A percentile compares a stretch with the other conserved stretches of the same genome.
Evolutionary conservation across 2,797 vertebrate genomes (phyloP).

Genomic region (Sebastes wilsoni): DNA sequence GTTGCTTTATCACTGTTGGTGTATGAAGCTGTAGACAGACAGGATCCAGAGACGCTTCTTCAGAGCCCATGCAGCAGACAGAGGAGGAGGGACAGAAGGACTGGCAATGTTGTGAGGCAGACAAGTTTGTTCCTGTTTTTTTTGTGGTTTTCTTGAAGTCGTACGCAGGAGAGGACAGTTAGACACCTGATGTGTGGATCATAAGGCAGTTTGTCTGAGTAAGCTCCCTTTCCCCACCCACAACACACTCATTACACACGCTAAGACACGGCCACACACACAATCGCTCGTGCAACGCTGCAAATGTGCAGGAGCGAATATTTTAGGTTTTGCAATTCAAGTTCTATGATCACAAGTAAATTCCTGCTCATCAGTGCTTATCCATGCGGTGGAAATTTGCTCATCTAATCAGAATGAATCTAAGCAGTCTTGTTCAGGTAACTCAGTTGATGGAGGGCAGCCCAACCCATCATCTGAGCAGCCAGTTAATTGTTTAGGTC

Average conservation of each 20-base stretch:
- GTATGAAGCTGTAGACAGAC: slow-evolving; percentile 65
- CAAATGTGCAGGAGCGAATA: slow-evolving; percentile 14
- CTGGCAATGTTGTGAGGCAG: slow-evolving; percentile 40
- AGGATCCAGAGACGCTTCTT: slow-evolving; percentile 42
- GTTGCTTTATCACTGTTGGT: slow-evolving; percentile 54
- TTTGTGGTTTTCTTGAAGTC: slow-evolving; percentile 66
- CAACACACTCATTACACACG: slow-evolving; percentile 72
- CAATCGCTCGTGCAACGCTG: slow-evolving; percentile 19
- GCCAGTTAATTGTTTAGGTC: neutral
- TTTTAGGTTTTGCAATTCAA: slow-evolving; percentile 33
- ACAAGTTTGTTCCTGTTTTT: slow-evolving; percentile 67
- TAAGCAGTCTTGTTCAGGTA: neutral
- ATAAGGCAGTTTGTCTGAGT: slow-evolving; percentile 65
- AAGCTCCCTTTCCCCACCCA: slow-evolving; percentile 63
- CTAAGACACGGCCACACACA: slow-evolving; percentile 60
- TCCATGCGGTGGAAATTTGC: slow-evolving; percentile 15
- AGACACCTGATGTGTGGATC: slow-evolving; percentile 66
- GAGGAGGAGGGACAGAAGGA: slow-evolving; percentile 5
- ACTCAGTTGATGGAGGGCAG: neutral
- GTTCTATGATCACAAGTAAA: slow-evolving; percentile 37
- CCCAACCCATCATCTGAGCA: slow-evolving; percentile 3
- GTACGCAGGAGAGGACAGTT: slow-evolving; percentile 40
- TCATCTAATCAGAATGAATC: slow-evolving; percentile 21
- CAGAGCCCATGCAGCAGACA: slow-evolving; percentile 13
- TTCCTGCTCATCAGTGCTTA: slow-evolving; percentile 32